phyloP scores from a whole-genome alignment of 2,888 invertebrate species.

The Drosophila fungiperda region DNA sequence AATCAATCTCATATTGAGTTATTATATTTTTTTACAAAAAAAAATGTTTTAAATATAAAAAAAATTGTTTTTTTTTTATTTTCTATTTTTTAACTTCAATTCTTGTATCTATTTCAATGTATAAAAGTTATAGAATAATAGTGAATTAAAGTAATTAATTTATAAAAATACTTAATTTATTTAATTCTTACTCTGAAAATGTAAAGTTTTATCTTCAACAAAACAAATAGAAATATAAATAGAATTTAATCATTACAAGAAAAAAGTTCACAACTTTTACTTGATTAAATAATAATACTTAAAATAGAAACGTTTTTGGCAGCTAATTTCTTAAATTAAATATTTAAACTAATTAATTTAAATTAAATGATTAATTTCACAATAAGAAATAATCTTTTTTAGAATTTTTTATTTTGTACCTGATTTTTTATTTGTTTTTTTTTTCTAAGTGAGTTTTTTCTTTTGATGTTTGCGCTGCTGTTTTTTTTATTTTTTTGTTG shows the following conservation, averaged over 20 bases:
- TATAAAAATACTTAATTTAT: background rate
- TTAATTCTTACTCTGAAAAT: background rate
- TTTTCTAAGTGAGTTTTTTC: background rate
- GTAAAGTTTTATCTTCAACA: background rate
- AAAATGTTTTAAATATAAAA: background rate
- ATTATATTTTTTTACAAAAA: background rate
- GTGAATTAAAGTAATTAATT: background rate
- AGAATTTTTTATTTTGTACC: background rate
- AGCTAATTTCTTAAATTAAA: background rate
- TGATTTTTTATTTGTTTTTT: background rate
- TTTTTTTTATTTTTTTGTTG: constrained; percentile 19
- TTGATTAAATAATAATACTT: background rate
- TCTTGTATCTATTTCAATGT: background rate
- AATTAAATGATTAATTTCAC: background rate
- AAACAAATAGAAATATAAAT: background rate
- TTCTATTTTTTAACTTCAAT: background rate
- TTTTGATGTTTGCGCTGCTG: background rate
- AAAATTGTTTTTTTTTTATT: background rate
- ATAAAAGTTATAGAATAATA: accelerated
- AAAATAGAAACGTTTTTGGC: background rate
- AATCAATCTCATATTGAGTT: background rate
- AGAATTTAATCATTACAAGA: background rate
- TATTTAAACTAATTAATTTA: background rate
- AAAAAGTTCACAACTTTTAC: background rate
- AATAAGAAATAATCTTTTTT: background rate